Evolutionary conservation across 2,797 vertebrate genomes (phyloP), one percentile per base, ranked within the genome.

Genomic region (Cryptoblepharus egeriae): DNA sequence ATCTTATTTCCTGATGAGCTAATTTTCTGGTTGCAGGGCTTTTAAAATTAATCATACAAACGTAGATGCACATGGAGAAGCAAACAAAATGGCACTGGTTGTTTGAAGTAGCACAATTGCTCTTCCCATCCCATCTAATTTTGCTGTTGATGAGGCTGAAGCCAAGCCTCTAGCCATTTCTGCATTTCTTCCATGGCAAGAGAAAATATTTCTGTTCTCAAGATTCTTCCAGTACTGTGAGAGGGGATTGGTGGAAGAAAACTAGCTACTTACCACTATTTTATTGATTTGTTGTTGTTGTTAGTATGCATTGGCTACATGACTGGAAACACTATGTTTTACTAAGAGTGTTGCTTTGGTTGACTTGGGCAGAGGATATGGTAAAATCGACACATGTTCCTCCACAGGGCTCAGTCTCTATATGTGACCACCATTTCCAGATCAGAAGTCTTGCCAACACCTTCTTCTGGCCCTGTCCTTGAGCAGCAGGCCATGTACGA

Each of bases 401-500:
- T 58, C 45, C 20, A 0, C 79, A 96, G 96, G 55, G 91, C 92
- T 49, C 85, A 90, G 13, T 70, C 70, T 37, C 35, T 84, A 67
- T 89, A 94, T 6, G 13, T 94, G 75, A 95, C 83, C 0, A 93
- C 86, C 77, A 93, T 96, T 91, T 96, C 93, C 82, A 96, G 93
- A 76, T 96, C 96, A 0, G 93, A 92, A 92, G 88, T 93, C 76
- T 88, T 83, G 70, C 92, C 85, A 0, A 91, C 81, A n/a, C 30
- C 83, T 0, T 86, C 75, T 1, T 71, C 88, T 16, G n/a, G 39
- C 0, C 1, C 39, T 0, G 87, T 84, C 0, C 55, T 91, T 11
- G 91, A 95, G 82, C 93, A 90, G 5, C 84, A 97, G n/a, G 89
- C 95, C 0, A 96, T 95, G 95, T 99, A 99, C 58, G 88, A 92